Percentiles rank a stretch among this genome's conserved stretches.
phyloP scores from a whole-genome alignment of 2,797 vertebrate genomes.

The Harpagifer antarcticus region DNA sequence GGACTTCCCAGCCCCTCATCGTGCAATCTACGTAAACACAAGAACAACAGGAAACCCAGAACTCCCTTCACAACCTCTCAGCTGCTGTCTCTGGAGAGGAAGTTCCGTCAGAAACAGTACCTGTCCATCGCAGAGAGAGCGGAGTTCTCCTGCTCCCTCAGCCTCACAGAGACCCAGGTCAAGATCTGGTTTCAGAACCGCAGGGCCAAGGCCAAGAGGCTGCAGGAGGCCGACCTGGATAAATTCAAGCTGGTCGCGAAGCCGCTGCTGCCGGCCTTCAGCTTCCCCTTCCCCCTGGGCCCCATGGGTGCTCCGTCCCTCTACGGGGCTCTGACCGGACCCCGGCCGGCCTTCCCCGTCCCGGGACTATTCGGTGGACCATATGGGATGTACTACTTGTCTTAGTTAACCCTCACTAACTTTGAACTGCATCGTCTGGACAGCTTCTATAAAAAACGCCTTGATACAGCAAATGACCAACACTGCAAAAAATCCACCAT shows the following conservation, averaged over 20 bases:
- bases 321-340: conserved; percentile 79
- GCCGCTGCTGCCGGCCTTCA: conserved; percentile 86
- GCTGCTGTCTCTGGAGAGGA: conserved; percentile 89
- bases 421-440: conserved; percentile 35
- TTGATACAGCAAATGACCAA: conserved; percentile 38
- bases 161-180: conserved; percentile 90
- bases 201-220: conserved; percentile 89
- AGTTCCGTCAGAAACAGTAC: conserved; percentile 91
- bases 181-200: conserved; percentile 93
- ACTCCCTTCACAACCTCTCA: conserved; percentile 90
- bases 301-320: conserved; percentile 81
- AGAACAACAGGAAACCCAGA: conserved; percentile 90
- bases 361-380: conserved; percentile 87
- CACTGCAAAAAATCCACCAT: conserved; percentile 25
- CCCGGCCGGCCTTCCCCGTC: conserved; percentile 80
- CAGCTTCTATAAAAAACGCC: conserved; percentile 36
- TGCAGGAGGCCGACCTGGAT: conserved; percentile 90
- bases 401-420: conserved; percentile 78
- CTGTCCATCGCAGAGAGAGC: conserved; percentile 90
- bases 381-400: conserved; percentile 90
- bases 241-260: conserved; percentile 87
- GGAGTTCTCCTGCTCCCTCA: conserved; percentile 88
- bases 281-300: conserved; percentile 86
- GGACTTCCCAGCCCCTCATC: conserved; percentile 85
- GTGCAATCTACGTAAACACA: conserved; percentile 89